Conservation (phyloP, 2,797 vertebrate genomes). For the Notolepis coatsorum region DNA sequence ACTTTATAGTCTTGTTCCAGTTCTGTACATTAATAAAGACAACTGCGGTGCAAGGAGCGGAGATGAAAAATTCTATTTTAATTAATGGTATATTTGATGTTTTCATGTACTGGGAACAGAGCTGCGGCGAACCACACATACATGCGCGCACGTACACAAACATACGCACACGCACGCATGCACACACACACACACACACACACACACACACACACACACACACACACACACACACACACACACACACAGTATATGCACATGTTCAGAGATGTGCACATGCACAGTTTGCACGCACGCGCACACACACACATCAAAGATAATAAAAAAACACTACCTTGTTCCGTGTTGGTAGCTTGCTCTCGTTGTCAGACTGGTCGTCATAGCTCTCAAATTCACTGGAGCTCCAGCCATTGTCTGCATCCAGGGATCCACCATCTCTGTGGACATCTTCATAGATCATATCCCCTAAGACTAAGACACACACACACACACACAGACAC, state of each 20-base stretch:
- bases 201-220: neutral
- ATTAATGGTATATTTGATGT: no score
- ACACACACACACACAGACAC: neutral
- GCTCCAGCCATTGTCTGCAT: slow-evolving; percentile 90
- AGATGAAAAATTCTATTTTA: slow-evolving; percentile 56
- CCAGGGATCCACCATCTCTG: slow-evolving; percentile 59
- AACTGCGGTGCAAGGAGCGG: slow-evolving; percentile 5
- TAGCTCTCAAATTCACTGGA: slow-evolving; percentile 99
- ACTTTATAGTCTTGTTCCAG: slow-evolving; percentile 48
- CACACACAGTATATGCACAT: neutral
- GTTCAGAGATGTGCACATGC: neutral
- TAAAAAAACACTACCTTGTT: slow-evolving; percentile 76
- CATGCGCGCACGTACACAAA: neutral
- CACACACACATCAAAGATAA: slow-evolving; percentile 23
- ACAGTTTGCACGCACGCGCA: no score
- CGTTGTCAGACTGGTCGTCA: slow-evolving; percentile 91
- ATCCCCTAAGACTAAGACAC: slow-evolving; percentile 62
- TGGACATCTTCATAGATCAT: slow-evolving; percentile 89
- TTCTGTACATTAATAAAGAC: slow-evolving; percentile 60
- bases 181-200: neutral
- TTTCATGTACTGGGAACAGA: slow-evolving; percentile 21
- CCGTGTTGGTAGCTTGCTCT: slow-evolving; percentile 78
- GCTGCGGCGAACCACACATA: slow-evolving; percentile 22
- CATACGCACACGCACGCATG: no score
- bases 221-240: neutral